A percentile compares a stretch with the other conserved stretches of the same genome.
Evolutionary conservation across 2,113 vertebrate species (phyloP).

Genomic region (Brachionichthys hirsutus): DNA sequence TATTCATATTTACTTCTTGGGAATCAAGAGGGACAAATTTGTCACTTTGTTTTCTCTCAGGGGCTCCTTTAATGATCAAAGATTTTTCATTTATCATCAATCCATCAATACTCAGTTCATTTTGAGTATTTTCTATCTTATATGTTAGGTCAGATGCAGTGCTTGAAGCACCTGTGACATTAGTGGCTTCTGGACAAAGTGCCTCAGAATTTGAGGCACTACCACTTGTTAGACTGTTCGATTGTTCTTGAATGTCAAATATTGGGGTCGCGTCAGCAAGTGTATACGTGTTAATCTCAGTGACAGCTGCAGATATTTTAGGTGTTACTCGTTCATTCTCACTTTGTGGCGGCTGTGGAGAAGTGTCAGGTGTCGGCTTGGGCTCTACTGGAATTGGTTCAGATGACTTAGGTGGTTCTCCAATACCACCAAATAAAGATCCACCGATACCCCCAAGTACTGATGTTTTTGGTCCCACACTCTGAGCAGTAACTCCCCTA

Average conservation of each 20-base stretch:
- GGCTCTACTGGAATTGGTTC: conserved; percentile 33
- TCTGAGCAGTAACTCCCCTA: conserved; percentile 51
- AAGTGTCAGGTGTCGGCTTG: conserved; percentile 10
- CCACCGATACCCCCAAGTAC: conserved; percentile 62
- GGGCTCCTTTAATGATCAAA: conserved; percentile 46
- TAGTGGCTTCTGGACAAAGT: conserved; percentile 16
- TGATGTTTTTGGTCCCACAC: conserved; percentile 53
- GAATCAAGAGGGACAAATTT: conserved; percentile 38
- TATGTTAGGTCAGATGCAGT: conserved; percentile 6
- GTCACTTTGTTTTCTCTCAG: conserved; percentile 42
- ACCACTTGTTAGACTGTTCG: neutral
- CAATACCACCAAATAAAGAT: conserved; percentile 57
- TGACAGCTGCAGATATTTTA: conserved; percentile 17
- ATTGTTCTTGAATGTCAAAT: conserved; percentile 21
- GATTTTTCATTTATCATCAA: conserved; percentile 56
- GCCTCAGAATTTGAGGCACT: neutral
- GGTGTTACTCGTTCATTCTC: conserved; percentile 33
- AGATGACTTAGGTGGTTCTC: conserved; percentile 50
- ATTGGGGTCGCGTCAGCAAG: neutral
- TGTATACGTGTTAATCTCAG: conserved; percentile 19
- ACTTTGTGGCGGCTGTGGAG: conserved; percentile 33
- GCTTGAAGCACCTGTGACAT: neutral
- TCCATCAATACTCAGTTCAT: conserved; percentile 30
- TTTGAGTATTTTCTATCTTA: conserved; percentile 33
- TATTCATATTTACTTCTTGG: conserved; percentile 5